These are phyloP conservation scores for Drosophila conformis DNA, from an alignment of 2,888 invertebrate genomes.

Conservation along the genomic window DNA sequence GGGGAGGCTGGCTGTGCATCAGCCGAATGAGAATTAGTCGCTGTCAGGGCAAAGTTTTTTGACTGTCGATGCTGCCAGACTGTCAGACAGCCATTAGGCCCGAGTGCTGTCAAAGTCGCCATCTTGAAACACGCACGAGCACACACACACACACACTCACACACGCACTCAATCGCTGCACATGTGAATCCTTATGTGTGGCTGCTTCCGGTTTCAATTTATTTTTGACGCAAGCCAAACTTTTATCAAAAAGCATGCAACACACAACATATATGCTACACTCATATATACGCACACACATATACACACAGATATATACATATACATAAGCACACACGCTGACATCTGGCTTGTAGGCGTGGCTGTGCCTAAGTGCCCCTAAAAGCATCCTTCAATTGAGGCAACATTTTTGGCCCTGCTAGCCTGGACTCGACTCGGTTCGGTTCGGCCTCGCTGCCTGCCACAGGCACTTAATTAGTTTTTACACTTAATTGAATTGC, in stretches of 20 bases:
- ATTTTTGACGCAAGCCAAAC: conserved; percentile 62
- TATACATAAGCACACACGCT: conserved; percentile 7
- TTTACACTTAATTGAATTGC: conserved; percentile 81
- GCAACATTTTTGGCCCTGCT: conserved; percentile 13
- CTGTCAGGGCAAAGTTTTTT: conserved; percentile 62
- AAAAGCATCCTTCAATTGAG: conserved; percentile 27
- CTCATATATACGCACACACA: conserved; percentile 19
- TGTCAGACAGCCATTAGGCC: conserved; percentile 69
- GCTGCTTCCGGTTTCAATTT: conserved; percentile 67
- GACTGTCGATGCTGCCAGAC: conserved; percentile 43
- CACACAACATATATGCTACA: conserved; percentile 20
- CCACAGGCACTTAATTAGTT: conserved; percentile 77
- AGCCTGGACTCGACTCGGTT: conserved; percentile 8
- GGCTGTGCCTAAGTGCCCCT: conserved; percentile 24
- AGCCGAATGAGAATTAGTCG: conserved; percentile 63
- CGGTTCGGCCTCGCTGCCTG: conserved; percentile 12
- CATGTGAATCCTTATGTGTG: conserved; percentile 6
- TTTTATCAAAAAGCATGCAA: conserved; percentile 74
- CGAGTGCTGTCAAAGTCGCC: conserved; percentile 76
- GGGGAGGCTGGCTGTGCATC: conserved; percentile 35
- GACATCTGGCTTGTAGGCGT: conserved; percentile 18
- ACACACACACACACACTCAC: conserved; percentile 2
- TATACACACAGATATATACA: conserved; percentile 5
- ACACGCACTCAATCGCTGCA: not conserved
- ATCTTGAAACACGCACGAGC: conserved; percentile 70